phyloP scores from a whole-genome alignment of 2,888 invertebrate species.

The Dynastes hyllus region DNA sequence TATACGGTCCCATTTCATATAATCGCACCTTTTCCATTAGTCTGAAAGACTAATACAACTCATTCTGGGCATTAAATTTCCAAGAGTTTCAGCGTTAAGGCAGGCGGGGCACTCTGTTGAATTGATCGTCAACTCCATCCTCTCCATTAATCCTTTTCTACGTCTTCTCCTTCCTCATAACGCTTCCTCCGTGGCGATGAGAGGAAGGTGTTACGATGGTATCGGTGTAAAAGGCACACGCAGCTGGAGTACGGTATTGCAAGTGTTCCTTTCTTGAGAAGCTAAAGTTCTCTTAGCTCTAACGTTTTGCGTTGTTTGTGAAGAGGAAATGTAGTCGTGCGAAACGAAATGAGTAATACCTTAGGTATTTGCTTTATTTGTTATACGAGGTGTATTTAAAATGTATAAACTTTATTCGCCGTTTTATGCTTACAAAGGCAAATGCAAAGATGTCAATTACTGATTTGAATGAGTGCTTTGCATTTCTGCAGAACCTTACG shows the following conservation, averaged over 20 bases:
- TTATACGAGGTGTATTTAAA: too few species aligned
- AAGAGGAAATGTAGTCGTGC: too few species aligned
- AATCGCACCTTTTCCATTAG: conserved; percentile 48
- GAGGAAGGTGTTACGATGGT: neutral
- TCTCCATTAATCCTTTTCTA: conserved; percentile 44
- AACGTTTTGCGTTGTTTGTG: too few species aligned
- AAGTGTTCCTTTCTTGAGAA: neutral
- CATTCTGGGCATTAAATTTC: conserved; percentile 45
- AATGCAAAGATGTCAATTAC: too few species aligned
- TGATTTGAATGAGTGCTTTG: too few species aligned
- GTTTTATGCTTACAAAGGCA: too few species aligned
- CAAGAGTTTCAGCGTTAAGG: conserved; percentile 35
- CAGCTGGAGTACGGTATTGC: neutral
- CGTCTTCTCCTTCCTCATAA: conserved; percentile 32
- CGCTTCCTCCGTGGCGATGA: neutral
- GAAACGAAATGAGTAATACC: too few species aligned
- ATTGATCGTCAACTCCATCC: conserved; percentile 45
- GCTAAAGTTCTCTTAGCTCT: too few species aligned
- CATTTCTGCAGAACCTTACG: too few species aligned
- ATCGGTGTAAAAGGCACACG: neutral
- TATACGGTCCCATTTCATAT: conserved; percentile 38
- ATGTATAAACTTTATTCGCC: too few species aligned
- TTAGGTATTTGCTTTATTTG: too few species aligned
- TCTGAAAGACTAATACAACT: conserved; percentile 44
- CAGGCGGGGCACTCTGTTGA: conserved; percentile 22